phyloP scores from a whole-genome alignment of 2,113 vertebrate genomes.

The Entelurus aequoreus region DNA sequence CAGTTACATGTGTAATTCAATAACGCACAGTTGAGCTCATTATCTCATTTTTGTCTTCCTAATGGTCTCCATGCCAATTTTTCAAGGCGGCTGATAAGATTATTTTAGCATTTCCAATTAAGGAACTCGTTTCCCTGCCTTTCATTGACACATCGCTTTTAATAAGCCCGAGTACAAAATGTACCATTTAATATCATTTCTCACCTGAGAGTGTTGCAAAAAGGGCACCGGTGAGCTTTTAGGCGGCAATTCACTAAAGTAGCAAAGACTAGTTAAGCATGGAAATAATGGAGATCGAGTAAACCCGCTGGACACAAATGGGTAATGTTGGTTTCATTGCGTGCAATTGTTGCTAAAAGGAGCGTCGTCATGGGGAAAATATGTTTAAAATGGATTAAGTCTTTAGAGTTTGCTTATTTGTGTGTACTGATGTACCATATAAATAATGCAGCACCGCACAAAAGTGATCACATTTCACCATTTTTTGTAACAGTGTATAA shows the following conservation, averaged over 20 bases:
- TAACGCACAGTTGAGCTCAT: background rate
- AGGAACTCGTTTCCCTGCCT: background rate
- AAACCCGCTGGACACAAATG: background rate
- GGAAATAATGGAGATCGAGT: conserved; percentile 3
- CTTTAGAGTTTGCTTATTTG: too few relatives aligned
- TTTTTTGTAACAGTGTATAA: too few relatives aligned
- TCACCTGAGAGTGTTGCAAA: conserved; percentile 13
- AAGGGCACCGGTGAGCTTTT: conserved; percentile 7
- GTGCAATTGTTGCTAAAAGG: background rate
- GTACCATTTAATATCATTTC: conserved; percentile 19
- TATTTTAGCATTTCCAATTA: conserved; percentile 15
- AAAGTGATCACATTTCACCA: too few relatives aligned
- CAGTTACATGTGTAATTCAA: background rate
- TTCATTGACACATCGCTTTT: conserved; percentile 8
- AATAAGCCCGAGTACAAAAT: conserved; percentile 25
- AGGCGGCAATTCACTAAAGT: background rate
- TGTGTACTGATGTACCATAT: too few relatives aligned
- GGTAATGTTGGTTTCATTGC: background rate
- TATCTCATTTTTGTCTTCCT: background rate
- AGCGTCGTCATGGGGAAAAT: background rate
- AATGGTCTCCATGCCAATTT: conserved; percentile 18
- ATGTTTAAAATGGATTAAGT: background rate
- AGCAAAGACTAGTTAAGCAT: background rate
- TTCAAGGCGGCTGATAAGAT: conserved; percentile 13
- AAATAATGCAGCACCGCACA: too few relatives aligned